phyloP scores from a whole-genome alignment of 2,113 vertebrate genomes.

The Ctenodactylus gundi region DNA sequence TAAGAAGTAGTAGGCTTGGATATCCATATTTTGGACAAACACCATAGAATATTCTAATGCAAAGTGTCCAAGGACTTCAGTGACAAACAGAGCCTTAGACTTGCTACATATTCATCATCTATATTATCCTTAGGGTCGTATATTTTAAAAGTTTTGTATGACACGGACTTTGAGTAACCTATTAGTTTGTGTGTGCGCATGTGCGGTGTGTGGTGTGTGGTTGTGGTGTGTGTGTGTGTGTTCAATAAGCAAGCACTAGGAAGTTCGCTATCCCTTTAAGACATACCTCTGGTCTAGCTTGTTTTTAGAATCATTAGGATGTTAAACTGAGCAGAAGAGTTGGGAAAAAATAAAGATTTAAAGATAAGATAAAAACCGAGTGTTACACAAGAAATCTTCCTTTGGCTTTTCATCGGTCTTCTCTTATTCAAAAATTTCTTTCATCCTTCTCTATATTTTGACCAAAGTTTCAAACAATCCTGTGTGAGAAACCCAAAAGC shows the following conservation, averaged over 20 bases:
- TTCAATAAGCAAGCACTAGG: not conserved
- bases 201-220: not conserved
- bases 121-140: not conserved
- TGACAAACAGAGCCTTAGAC: not conserved
- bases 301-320: not conserved
- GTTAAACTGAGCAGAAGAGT: not conserved
- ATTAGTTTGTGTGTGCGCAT: not conserved
- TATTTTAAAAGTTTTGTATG: conserved; percentile 6
- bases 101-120: not conserved
- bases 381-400: not conserved
- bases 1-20: not conserved
- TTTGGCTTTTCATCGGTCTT: not conserved
- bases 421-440: not conserved
- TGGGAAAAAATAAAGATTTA: not conserved
- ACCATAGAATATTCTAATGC: not conserved
- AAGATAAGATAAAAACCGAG: not conserved
- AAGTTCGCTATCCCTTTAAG: not conserved
- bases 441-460: not conserved
- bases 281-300: not conserved
- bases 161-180: not conserved
- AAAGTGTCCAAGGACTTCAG: not conserved
- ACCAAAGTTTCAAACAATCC: not conserved
- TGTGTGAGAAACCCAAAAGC: not conserved
- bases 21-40: not conserved
- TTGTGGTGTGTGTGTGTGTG: not conserved